phyloP scores from a whole-genome alignment of 2,888 invertebrate genomes.

The Melinaea marsaeus region DNA sequence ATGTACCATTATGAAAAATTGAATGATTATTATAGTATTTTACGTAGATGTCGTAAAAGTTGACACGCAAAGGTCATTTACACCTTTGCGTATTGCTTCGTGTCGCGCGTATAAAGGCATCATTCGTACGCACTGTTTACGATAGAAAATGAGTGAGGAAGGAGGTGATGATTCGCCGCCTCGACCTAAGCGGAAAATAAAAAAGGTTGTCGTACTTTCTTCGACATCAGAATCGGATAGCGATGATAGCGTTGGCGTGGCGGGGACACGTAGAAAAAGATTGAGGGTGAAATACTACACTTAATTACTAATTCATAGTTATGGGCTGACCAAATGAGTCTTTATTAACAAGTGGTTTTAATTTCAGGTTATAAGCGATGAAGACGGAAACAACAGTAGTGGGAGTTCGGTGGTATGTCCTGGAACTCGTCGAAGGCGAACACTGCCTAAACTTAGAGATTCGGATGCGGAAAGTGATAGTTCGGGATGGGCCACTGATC shows the following conservation, averaged over 20 bases:
- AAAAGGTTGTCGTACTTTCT: slow-evolving; percentile 55
- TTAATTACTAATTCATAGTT: neutral
- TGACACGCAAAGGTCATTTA: slow-evolving; percentile 63
- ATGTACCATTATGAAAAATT: slow-evolving; percentile 43
- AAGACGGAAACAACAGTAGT: slow-evolving; percentile 63
- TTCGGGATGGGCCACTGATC: slow-evolving; percentile 53
- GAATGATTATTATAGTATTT: slow-evolving; percentile 49
- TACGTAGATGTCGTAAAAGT: slow-evolving; percentile 44
- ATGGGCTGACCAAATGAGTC: neutral
- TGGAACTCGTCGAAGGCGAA: slow-evolving; percentile 51
- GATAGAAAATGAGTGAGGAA: slow-evolving; percentile 63
- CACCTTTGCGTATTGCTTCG: slow-evolving; percentile 66
- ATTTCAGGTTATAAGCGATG: slow-evolving; percentile 76
- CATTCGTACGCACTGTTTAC: slow-evolving; percentile 44
- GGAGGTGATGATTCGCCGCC: slow-evolving; percentile 58
- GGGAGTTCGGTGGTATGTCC: slow-evolving; percentile 55
- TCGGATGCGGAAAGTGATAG: slow-evolving; percentile 62
- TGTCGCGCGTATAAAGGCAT: slow-evolving; percentile 55
- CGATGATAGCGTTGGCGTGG: slow-evolving; percentile 62
- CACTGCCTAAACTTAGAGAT: slow-evolving; percentile 55
- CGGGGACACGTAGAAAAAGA: slow-evolving; percentile 65
- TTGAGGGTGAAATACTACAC: slow-evolving; percentile 57
- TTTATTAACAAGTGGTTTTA: slow-evolving; percentile 3
- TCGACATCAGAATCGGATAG: slow-evolving; percentile 66
- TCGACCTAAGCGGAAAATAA: slow-evolving; percentile 58